Percentiles rank a stretch among this genome's conserved stretches.
These are phyloP conservation scores for Brachylomia viminalis DNA, from an alignment of 2,888 invertebrate genomes.

Conservation along the genomic window DNA sequence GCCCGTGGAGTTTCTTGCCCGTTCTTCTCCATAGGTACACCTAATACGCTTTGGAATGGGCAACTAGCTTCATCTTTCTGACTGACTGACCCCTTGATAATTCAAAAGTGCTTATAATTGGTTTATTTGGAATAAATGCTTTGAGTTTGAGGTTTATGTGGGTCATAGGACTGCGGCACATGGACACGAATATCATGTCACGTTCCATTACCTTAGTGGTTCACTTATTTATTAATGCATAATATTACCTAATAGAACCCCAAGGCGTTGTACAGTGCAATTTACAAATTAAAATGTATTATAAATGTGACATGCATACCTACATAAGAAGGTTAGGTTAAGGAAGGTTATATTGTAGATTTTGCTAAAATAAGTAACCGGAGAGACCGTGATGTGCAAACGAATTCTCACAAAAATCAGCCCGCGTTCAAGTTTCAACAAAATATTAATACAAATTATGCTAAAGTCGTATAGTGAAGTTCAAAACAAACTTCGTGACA, in stretches of 20 bases:
- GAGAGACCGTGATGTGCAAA: background rate
- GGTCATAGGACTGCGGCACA: too few species aligned
- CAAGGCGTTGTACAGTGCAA: background rate
- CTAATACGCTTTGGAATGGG: too few species aligned
- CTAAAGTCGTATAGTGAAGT: constrained; percentile 13
- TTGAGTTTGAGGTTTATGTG: too few species aligned
- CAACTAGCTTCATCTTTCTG: too few species aligned
- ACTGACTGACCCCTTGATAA: too few species aligned
- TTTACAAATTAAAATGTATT: background rate
- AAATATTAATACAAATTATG: constrained; percentile 21
- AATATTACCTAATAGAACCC: background rate
- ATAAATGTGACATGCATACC: background rate
- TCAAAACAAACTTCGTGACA: constrained; percentile 32
- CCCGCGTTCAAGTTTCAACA: background rate
- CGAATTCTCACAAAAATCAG: background rate
- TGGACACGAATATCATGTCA: too few species aligned
- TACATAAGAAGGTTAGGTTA: background rate
- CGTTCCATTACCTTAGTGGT: background rate
- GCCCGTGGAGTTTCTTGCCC: too few species aligned
- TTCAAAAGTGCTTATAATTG: too few species aligned
- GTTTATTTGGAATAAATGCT: too few species aligned
- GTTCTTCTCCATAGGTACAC: too few species aligned
- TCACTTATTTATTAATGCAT: background rate
- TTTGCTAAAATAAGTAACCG: background rate
- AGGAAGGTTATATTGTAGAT: background rate